A percentile compares a stretch with the other conserved stretches of the same genome.
These are phyloP conservation scores for Anser cygnoides DNA, from an alignment of 2,113 vertebrate genomes.

Conservation along the genomic window DNA sequence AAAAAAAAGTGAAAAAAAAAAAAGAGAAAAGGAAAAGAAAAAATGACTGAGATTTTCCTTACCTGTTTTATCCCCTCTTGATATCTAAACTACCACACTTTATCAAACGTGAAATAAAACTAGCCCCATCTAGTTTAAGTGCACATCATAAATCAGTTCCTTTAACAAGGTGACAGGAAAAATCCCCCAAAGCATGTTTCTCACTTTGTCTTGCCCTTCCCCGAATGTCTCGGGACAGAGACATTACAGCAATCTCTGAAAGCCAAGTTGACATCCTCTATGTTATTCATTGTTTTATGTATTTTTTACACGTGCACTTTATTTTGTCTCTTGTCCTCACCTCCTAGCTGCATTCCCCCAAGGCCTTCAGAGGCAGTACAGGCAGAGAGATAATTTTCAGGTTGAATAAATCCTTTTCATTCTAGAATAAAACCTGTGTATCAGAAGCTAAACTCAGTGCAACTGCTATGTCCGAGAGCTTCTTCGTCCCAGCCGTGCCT, in stretches of 20 bases:
- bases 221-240: background rate
- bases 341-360: background rate
- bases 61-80: background rate
- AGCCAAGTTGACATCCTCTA: background rate
- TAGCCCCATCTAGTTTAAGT: background rate
- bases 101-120: background rate
- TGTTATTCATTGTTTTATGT: background rate
- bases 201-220: background rate
- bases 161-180: constrained; percentile 2
- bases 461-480: background rate
- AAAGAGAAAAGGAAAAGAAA: too few species aligned
- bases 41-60: background rate
- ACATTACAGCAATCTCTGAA: background rate
- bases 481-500: background rate
- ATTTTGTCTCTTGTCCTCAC: background rate
- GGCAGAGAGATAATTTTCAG: background rate
- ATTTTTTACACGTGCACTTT: background rate
- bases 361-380: background rate
- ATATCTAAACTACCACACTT: background rate
- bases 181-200: background rate
- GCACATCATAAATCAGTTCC: background rate
- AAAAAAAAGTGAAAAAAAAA: too few species aligned
- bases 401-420: background rate
- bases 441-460: background rate
- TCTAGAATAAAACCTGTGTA: background rate